Conservation (phyloP, 2,113 vertebrate genomes). For the Rhynchomys soricoides region DNA sequence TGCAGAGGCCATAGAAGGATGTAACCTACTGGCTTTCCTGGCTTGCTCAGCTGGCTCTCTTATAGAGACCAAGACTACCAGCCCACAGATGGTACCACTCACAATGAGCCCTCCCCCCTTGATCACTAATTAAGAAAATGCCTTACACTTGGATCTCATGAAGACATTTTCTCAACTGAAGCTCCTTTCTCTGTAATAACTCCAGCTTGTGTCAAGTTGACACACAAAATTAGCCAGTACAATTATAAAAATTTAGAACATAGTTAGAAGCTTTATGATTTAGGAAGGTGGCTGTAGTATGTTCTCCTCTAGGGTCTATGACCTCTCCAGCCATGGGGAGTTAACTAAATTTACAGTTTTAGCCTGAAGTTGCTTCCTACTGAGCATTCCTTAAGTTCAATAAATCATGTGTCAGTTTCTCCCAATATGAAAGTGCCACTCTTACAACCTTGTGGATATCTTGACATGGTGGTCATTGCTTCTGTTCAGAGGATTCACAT, state of each 20-base stretch:
- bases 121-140: too few relatives aligned
- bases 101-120: too few relatives aligned
- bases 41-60: too few relatives aligned
- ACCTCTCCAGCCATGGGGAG: neutral
- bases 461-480: neutral
- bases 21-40: too few relatives aligned
- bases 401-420: neutral
- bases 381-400: neutral
- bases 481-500: neutral
- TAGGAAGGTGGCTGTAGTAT: neutral
- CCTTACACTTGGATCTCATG: too few relatives aligned
- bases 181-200: too few relatives aligned
- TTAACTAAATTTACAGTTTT: neutral
- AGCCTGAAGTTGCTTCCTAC: neutral
- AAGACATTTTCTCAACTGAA: too few relatives aligned
- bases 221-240: too few relatives aligned
- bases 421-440: neutral
- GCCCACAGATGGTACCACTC: too few relatives aligned
- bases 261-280: neutral
- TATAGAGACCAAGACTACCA: too few relatives aligned
- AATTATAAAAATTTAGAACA: neutral
- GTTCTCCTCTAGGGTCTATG: neutral
- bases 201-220: too few relatives aligned
- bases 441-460: neutral
- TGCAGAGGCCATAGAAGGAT: too few relatives aligned